Base-by-base conservation (phyloP, 1,140 invertebrate species). In the Lysiphlebus fabarum region DNA sequence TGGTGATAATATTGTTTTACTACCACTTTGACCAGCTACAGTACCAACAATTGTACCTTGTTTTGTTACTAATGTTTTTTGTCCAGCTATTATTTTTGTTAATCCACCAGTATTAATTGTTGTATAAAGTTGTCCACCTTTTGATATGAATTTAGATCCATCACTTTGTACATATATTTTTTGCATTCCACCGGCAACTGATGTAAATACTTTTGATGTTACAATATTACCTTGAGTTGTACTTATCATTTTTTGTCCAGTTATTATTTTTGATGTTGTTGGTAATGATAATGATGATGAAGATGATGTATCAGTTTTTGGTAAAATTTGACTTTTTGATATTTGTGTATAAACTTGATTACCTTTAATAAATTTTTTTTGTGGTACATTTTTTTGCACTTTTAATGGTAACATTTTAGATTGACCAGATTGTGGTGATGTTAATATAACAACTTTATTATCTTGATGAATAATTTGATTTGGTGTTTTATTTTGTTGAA, bases 1-100 rank as follows among this genome's bases (percentile, higher is more conserved):
- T 61, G 62, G 66, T 11, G 80, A 74, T 11, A 83, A 75, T 17
- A 83, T 72, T 65, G 82, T 79, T 68, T 83, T 84, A 6, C 80
- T 78, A n/a, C 70, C 14, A 53, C 55, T 65, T 57, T 70, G 70
- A 12, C 60, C 9, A 11, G 50, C 53, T 9, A 62, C 14, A 33
- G 62, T 58, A 37, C 66, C 65, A 14, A 72, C 68, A 51, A 74
- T 65, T 5, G 68, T 64, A 7, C 59, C 58, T 43, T 64, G 61
- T 48, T 71, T 75, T 9, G 65, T 66, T 17, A 73, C 62, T 12
- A 72, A 43, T n/a, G 68, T 47, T 54, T 75, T 76, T 11, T 68
- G 64, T 26, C 66, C 60, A 41, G 72, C 67, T 4, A 76, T 63
- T 0, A 70, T 61, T 53, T 74, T 76, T 7, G 63, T 47, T 7